These are phyloP conservation scores for Gibbula magus DNA, from an alignment of 2,888 invertebrate genomes.

Conservation along the genomic window DNA sequence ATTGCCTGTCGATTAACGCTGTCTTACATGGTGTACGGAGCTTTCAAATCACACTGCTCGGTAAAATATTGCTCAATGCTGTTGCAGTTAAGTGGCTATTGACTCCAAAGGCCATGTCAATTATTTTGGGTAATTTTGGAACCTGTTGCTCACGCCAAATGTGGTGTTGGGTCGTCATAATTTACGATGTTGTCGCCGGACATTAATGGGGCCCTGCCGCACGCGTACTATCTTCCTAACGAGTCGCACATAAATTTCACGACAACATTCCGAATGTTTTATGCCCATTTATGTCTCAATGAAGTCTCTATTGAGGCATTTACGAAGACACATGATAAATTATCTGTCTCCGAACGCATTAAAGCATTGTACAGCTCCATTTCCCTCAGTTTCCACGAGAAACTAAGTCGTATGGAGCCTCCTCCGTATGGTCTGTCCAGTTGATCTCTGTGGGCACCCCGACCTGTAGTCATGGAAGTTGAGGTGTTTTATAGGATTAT, in stretches of 20 bases:
- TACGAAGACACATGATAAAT: slow-evolving; percentile 28
- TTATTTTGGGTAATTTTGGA: background rate
- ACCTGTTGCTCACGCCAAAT: background rate
- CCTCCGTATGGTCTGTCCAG: no score
- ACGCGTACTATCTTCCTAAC: slow-evolving; percentile 9
- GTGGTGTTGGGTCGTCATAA: slow-evolving; percentile 20
- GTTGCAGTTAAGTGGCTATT: background rate
- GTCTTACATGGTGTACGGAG: no score
- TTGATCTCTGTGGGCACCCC: no score
- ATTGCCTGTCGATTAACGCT: background rate
- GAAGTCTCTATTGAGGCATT: background rate
- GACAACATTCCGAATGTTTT: slow-evolving; percentile 21
- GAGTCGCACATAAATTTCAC: slow-evolving; percentile 28
- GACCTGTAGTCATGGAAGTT: no score
- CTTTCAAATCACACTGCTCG: no score
- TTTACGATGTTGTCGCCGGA: slow-evolving; percentile 17
- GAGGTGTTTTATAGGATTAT: no score
- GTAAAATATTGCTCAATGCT: no score
- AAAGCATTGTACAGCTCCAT: slow-evolving; percentile 20
- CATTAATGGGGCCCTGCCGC: slow-evolving; percentile 3
- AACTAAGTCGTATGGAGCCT: no score
- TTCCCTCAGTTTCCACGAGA: background rate
- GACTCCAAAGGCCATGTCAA: background rate
- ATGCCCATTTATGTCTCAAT: slow-evolving; percentile 6
- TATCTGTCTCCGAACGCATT: slow-evolving; percentile 15